Evolutionary conservation across 2,113 vertebrate genomes (phyloP), one percentile per base, ranked within the genome.

Genomic region (Micromys minutus): DNA sequence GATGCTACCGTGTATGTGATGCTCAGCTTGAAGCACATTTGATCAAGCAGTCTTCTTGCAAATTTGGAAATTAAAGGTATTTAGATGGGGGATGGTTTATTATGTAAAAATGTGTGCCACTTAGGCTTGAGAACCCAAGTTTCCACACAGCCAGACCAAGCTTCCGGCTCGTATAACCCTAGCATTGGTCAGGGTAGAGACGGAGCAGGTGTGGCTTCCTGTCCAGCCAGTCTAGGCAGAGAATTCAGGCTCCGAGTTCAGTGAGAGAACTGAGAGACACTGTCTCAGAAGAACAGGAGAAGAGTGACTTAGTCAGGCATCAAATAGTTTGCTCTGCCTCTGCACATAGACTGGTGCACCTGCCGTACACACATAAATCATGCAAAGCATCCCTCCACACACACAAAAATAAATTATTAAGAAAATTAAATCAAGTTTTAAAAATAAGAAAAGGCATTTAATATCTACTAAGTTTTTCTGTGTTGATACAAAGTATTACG

Each of bases 361-460:
- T 6, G 17, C 15, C 0, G 0, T 8, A 17, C 39, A 19, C 29
- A 36, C 13, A 31, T 45, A 61, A 26, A 59, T 1, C 57, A 45
- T 31, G 26, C 9, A 45, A 63, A 16, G n/a, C 21, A 34, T 63
- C 15, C 8, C 39, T 45, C 26, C 59, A 31, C 1, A 0, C 39
- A 21, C 17, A 12, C 17, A 12, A 42, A 84, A 17, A 39, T 61
- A 61, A 52, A 15, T 39, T 15, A 29, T 39, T 59, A 81, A 26
- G 55, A 65, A 84, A 45, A 63, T 6, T 42, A 36, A 65, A 61
- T 42, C 13, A 31, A 19, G 55, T 61, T 65, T 61, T 17, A 88
- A 95, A 52, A 3, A 57, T 80, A 80, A 71, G 55, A 59, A 31
- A 90, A 76, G 24, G 0, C 39, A 77, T 12, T 69, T 75, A 42